Percentiles rank a stretch among this genome's conserved stretches.
Conservation (phyloP, 2,113 vertebrate genomes). For the Pterocles burchelli region DNA sequence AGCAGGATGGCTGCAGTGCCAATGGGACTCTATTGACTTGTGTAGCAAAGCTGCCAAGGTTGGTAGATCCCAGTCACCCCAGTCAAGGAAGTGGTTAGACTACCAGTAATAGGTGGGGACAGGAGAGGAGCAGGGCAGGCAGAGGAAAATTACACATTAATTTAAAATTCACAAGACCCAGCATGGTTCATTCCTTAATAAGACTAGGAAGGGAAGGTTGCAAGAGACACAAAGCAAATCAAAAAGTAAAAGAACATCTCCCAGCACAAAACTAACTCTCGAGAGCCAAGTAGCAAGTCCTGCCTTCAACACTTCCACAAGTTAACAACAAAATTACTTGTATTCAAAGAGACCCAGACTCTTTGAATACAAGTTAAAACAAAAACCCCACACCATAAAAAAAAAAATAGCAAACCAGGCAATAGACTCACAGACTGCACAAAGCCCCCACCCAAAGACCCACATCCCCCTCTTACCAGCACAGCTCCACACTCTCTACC, state of each 20-base stretch:
- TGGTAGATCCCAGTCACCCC: not conserved
- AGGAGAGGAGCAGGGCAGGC: not conserved
- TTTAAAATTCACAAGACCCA: not conserved
- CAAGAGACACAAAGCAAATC: not conserved
- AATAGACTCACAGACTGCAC: rapidly evolving
- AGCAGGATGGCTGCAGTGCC: not conserved
- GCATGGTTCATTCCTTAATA: not conserved
- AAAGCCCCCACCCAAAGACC: no score
- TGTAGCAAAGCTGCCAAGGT: not conserved
- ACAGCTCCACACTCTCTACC: not conserved
- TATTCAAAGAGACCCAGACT: not conserved
- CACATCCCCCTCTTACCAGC: not conserved
- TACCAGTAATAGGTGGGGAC: not conserved
- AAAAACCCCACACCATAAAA: not conserved
- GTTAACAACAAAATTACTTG: not conserved
- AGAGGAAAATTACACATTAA: not conserved
- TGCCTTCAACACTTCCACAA: not conserved
- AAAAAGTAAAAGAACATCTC: not conserved
- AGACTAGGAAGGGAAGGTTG: not conserved
- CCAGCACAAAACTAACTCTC: not conserved
- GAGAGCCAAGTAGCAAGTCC: not conserved
- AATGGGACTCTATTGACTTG: not conserved
- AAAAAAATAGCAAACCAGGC: rapidly evolving
- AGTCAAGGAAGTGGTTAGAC: not conserved
- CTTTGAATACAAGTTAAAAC: not conserved